Evolutionary conservation across 2,888 invertebrate genomes (phyloP).

Genomic region (Leptinotarsa juncta): DNA sequence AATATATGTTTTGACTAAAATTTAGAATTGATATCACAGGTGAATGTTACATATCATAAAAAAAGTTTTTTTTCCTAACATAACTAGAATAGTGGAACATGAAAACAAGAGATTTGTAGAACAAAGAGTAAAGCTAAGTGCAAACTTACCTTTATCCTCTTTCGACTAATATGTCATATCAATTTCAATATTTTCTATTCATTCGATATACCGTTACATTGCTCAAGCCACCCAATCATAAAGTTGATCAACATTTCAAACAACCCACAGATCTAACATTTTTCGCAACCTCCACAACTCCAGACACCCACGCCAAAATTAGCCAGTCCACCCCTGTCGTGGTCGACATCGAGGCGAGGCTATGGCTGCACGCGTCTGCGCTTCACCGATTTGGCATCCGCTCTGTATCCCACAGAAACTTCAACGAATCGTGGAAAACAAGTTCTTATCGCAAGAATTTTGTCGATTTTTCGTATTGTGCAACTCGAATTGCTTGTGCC

Average conservation of each 20-base stretch:
- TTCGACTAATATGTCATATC: neutral
- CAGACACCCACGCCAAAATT: constrained; percentile 34
- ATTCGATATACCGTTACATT: neutral
- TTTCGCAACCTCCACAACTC: constrained; percentile 30
- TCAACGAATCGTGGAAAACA: constrained; percentile 72
- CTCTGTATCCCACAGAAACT: constrained; percentile 68
- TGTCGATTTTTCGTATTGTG: constrained; percentile 65
- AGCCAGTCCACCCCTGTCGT: constrained; percentile 41
- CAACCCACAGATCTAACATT: constrained; percentile 34
- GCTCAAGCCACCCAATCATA: neutral
- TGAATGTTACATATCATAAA: no score
- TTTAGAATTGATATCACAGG: no score
- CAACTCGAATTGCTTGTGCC: constrained; percentile 41
- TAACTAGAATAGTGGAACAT: no score
- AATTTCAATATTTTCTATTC: neutral
- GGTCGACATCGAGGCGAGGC: constrained; percentile 65
- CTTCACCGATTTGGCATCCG: constrained; percentile 68
- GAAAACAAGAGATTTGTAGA: no score
- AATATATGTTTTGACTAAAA: no score
- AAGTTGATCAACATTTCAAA: constrained; percentile 30
- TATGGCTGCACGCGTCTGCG: constrained; percentile 62
- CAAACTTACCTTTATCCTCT: no score
- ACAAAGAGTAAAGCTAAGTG: no score
- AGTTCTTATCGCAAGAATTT: constrained; percentile 68
- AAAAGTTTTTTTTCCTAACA: no score